phyloP scores from a whole-genome alignment of 2,113 vertebrate species.

The Psittacara wagleri region DNA sequence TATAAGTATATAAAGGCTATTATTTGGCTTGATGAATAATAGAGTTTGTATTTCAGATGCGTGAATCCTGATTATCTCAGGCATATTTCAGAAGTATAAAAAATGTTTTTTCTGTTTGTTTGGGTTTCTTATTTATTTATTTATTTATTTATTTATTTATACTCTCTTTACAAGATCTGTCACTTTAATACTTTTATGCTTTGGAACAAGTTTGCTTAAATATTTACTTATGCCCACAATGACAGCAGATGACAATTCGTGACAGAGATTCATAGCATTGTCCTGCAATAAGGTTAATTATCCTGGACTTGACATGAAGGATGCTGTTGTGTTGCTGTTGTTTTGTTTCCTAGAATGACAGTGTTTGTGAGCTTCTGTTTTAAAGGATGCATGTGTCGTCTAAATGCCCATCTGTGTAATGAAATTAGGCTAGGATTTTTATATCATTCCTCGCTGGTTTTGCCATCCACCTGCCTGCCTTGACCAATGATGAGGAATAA shows the following conservation, averaged over 20 bases:
- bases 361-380: slow-evolving; percentile 34
- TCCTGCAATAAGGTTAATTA: slow-evolving; percentile 51
- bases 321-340: not conserved
- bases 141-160: not conserved
- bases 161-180: not conserved
- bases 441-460: not conserved
- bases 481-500: not conserved
- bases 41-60: slow-evolving; percentile 29
- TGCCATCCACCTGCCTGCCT: slow-evolving; percentile 30
- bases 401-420: slow-evolving; percentile 46
- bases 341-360: slow-evolving; percentile 37
- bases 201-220: not conserved
- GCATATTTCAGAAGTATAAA: not conserved
- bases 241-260: not conserved
- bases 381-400: slow-evolving; percentile 40
- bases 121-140: not conserved
- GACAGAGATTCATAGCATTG: slow-evolving; percentile 52
- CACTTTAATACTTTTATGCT: slow-evolving; percentile 13
- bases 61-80: not conserved
- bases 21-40: slow-evolving; percentile 22
- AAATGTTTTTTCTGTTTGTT: not conserved
- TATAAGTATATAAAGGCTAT: slow-evolving; percentile 29
- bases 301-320: slow-evolving; percentile 17
- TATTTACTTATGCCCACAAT: not conserved
- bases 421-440: slow-evolving; percentile 50